A percentile compares a stretch with the other conserved stretches of the same genome.
Conservation (phyloP, 2,797 vertebrate species). For the Carcharodon carcharias region DNA sequence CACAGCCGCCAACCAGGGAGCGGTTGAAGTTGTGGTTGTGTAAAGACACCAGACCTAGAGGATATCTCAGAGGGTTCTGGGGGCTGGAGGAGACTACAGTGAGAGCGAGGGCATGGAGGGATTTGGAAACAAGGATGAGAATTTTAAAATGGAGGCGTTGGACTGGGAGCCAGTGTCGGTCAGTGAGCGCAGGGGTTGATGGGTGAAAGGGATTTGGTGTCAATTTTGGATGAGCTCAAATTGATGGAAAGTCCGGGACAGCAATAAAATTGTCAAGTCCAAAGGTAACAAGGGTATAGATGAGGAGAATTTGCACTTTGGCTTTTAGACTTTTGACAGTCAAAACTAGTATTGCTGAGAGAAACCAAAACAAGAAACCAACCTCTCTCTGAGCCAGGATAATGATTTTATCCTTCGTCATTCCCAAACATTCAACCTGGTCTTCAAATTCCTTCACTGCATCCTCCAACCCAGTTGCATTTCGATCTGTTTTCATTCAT, state of each 20-base stretch:
- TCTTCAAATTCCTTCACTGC: background rate
- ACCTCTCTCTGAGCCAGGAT: background rate
- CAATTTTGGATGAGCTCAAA: background rate
- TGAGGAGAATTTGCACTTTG: background rate
- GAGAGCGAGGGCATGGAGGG: background rate
- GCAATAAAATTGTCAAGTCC: background rate
- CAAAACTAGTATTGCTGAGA: background rate
- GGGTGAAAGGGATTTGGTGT: background rate
- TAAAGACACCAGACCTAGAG: no score
- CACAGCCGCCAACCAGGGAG: no score
- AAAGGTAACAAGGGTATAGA: background rate
- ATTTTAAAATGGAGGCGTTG: background rate
- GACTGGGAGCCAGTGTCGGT: background rate
- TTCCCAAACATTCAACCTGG: background rate
- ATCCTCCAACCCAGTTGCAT: background rate
- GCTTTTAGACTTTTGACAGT: background rate
- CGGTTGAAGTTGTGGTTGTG: no score
- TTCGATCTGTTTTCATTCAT: background rate
- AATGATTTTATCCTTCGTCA: background rate
- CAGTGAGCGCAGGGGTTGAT: background rate
- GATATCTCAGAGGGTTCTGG: no score
- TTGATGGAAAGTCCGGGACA: background rate
- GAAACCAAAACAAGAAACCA: background rate
- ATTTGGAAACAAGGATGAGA: background rate
- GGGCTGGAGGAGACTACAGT: no score